Evolutionary conservation across 2,888 invertebrate genomes (phyloP).

Genomic region (Chrysina gloriosa): DNA sequence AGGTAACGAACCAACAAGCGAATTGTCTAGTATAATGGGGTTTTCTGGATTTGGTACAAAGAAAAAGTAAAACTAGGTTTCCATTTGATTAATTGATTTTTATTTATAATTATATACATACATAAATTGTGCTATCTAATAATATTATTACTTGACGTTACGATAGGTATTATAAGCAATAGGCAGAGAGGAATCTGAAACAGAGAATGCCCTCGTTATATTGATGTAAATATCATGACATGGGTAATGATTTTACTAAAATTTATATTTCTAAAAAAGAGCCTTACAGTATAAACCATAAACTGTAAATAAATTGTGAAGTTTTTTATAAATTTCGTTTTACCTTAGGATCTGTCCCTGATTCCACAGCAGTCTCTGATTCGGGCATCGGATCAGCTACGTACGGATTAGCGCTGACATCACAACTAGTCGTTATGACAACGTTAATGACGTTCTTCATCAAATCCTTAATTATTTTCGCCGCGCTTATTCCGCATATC

Average conservation of each 20-base stretch:
- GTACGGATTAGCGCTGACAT: slow-evolving; percentile 52
- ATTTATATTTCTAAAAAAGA: neutral
- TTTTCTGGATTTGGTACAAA: slow-evolving; percentile 94
- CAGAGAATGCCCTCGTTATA: neutral
- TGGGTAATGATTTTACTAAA: no score
- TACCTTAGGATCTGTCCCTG: neutral
- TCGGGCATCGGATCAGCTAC: slow-evolving; percentile 91
- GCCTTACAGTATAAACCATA: slow-evolving; percentile 2
- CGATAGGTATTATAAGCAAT: neutral
- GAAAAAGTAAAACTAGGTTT: slow-evolving; percentile 67
- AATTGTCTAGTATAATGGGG: slow-evolving; percentile 93
- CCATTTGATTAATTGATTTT: neutral
- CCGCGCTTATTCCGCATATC: slow-evolving; percentile 67
- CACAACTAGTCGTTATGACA: slow-evolving; percentile 55
- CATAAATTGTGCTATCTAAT: neutral
- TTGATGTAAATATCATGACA: no score
- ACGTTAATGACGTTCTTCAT: slow-evolving; percentile 57
- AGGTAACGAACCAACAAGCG: slow-evolving; percentile 69
- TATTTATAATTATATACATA: slow-evolving; percentile 1
- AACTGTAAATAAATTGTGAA: slow-evolving; percentile 36
- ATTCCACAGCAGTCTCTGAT: slow-evolving; percentile 45
- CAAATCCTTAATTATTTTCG: slow-evolving; percentile 60
- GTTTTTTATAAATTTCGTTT: slow-evolving; percentile 14
- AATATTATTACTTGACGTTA: neutral
- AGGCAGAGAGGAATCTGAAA: neutral